phyloP scores from a whole-genome alignment of 2,113 vertebrate species.

The Lipophrys pholis region DNA sequence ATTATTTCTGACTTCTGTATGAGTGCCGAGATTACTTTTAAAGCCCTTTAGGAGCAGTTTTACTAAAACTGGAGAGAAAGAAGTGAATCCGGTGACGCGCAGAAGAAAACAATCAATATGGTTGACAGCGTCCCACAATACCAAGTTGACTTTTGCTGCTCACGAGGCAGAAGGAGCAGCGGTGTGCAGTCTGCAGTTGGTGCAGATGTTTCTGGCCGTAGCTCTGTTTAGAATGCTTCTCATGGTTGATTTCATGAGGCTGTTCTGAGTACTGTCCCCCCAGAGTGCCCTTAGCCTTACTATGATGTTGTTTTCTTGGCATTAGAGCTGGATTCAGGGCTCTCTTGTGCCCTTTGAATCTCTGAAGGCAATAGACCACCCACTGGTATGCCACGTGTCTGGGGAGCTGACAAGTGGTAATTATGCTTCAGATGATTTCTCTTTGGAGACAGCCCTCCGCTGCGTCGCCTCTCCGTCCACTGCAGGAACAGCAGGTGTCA shows the following conservation, averaged over 20 bases:
- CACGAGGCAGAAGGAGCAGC: neutral
- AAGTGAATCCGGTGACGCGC: too few species aligned
- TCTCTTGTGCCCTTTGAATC: conserved; percentile 70
- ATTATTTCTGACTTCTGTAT: neutral
- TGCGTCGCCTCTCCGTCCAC: conserved; percentile 50
- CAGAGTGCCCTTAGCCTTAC: conserved; percentile 62
- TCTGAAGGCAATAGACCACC: conserved; percentile 70
- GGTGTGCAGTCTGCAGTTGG: conserved; percentile 11
- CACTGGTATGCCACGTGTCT: conserved; percentile 57
- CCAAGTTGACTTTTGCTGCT: neutral
- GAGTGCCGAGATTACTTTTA: neutral
- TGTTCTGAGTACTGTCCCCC: conserved; percentile 53
- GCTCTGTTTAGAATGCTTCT: conserved; percentile 66
- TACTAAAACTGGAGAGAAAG: neutral
- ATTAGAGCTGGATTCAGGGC: conserved; percentile 59
- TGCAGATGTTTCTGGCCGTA: conserved; percentile 43
- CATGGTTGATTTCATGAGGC: conserved; percentile 57
- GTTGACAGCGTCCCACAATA: neutral
- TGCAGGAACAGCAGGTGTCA: conserved; percentile 60
- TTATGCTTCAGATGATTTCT: conserved; percentile 67
- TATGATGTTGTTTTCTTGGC: conserved; percentile 70
- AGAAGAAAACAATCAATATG: neutral
- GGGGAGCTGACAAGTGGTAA: conserved; percentile 69
- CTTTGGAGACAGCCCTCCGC: conserved; percentile 48
- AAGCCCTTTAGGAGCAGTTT: neutral